A percentile compares a stretch with the other conserved stretches of the same genome.
phyloP scores from a whole-genome alignment of 2,797 vertebrate genomes.

The Thunnus albacares region DNA sequence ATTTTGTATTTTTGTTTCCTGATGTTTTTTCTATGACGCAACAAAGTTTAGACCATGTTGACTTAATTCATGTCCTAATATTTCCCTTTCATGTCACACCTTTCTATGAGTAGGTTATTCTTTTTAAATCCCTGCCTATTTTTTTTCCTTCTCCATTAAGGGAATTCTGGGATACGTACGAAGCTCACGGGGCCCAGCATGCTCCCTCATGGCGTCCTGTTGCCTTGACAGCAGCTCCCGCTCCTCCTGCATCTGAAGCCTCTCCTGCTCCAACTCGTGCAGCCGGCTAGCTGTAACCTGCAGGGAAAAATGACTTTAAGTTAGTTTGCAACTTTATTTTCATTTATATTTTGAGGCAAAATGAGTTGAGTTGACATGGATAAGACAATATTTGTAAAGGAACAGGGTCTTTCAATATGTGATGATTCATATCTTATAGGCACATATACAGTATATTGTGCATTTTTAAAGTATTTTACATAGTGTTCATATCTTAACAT shows the following conservation, averaged over 20 bases:
- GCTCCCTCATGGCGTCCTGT: constrained; percentile 92
- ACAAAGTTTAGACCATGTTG: background rate
- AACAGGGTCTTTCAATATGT: no score
- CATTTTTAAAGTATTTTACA: no score
- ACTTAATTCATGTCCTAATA: background rate
- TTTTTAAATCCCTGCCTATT: background rate
- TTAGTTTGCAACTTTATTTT: background rate
- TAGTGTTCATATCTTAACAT: no score
- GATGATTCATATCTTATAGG: no score
- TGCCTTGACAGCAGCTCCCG: constrained; percentile 92
- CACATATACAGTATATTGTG: no score
- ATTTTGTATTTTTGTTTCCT: background rate
- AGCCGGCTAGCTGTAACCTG: constrained; percentile 90
- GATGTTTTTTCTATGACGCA: no score
- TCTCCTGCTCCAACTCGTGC: constrained; percentile 94
- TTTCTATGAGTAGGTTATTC: background rate
- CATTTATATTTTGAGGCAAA: background rate
- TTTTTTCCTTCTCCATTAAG: background rate
- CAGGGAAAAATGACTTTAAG: background rate
- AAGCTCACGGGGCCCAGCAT: constrained; percentile 90
- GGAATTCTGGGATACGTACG: constrained; percentile 88
- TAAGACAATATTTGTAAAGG: no score
- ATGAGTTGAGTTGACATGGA: background rate
- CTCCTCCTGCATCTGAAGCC: constrained; percentile 91
- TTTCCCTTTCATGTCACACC: background rate